phyloP scores from a whole-genome alignment of 92 coral and sea anemone genomes.

The Zoanthus gigantus region DNA sequence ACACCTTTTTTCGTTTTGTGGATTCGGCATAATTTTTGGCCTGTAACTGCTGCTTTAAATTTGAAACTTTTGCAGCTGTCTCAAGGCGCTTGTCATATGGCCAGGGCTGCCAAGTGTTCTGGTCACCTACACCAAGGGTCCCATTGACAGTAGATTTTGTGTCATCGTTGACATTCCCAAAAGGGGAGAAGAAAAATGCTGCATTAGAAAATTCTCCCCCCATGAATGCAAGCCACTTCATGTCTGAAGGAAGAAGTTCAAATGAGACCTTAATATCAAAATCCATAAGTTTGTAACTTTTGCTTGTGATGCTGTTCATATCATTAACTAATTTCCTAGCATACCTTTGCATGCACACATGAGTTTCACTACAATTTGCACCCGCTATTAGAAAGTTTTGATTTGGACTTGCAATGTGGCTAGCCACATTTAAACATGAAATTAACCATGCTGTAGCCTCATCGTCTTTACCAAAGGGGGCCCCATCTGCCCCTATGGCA shows the following conservation, averaged over 20 bases:
- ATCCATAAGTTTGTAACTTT: not conserved
- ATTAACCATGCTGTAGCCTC: conserved; percentile 69
- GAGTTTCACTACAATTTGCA: conserved; percentile 64
- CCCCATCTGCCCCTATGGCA: conserved; percentile 40
- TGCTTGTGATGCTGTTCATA: not conserved
- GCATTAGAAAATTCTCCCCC: conserved; percentile 63
- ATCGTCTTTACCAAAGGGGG: no score
- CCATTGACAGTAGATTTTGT: no score
- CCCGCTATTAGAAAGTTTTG: conserved; percentile 54
- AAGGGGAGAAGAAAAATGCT: conserved; percentile 59
- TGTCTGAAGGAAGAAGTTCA: conserved; percentile 66
- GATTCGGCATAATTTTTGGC: conserved; percentile 45
- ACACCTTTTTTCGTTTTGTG: conserved; percentile 64
- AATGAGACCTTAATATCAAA: conserved; percentile 59
- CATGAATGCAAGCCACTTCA: conserved; percentile 72
- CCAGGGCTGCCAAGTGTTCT: no score
- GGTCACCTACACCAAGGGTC: no score
- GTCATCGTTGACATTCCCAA: no score
- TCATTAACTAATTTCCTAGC: not conserved
- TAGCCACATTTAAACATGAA: conserved; percentile 62
- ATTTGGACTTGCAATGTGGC: conserved; percentile 61
- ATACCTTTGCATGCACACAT: conserved; percentile 27
- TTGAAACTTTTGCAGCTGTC: conserved; percentile 28
- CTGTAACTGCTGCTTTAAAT: conserved; percentile 44
- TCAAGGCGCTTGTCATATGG: conserved; percentile 28